Evolutionary conservation across 2,113 vertebrate genomes (phyloP).

Genomic region (Periophthalmodon schlosseri): DNA sequence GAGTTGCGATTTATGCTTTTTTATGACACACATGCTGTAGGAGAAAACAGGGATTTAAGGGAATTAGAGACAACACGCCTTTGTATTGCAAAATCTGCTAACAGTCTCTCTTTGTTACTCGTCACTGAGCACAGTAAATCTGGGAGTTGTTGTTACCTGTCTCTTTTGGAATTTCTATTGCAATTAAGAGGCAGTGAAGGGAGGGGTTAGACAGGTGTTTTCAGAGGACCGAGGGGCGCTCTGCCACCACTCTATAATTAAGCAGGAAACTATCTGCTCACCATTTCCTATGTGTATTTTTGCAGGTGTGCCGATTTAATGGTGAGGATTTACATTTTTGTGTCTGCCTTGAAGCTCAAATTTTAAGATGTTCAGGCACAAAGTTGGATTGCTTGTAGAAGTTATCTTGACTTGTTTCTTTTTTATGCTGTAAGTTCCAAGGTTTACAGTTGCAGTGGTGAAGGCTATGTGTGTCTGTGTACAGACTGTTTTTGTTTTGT

Average conservation of each 20-base stretch:
- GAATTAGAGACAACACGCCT: slow-evolving; percentile 29
- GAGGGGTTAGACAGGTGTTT: slow-evolving; percentile 76
- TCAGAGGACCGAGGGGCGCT: slow-evolving; percentile 56
- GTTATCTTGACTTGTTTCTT: slow-evolving; percentile 47
- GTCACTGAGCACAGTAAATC: slow-evolving; percentile 61
- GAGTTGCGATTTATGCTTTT: background rate
- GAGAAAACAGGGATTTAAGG: slow-evolving; percentile 12
- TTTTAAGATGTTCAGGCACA: slow-evolving; percentile 43
- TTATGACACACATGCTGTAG: background rate
- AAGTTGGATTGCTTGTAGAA: slow-evolving; percentile 26
- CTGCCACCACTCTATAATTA: slow-evolving; percentile 76
- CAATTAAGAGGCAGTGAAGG: slow-evolving; percentile 67
- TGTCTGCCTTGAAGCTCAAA: slow-evolving; percentile 26
- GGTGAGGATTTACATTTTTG: slow-evolving; percentile 60
- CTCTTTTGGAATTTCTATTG: slow-evolving; percentile 69
- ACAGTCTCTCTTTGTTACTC: slow-evolving; percentile 45
- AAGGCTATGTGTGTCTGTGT: slow-evolving; percentile 18
- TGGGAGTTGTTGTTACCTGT: slow-evolving; percentile 73
- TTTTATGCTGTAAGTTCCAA: slow-evolving; percentile 54
- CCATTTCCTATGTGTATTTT: slow-evolving; percentile 78
- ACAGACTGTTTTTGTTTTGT: slow-evolving; percentile 15
- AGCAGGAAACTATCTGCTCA: slow-evolving; percentile 72
- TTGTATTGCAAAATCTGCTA: slow-evolving; percentile 50
- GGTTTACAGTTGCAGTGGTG: slow-evolving; percentile 44
- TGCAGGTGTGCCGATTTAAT: slow-evolving; percentile 76